Evolutionary conservation across 2,113 vertebrate species (phyloP).

Genomic region (Cathartes aura): DNA sequence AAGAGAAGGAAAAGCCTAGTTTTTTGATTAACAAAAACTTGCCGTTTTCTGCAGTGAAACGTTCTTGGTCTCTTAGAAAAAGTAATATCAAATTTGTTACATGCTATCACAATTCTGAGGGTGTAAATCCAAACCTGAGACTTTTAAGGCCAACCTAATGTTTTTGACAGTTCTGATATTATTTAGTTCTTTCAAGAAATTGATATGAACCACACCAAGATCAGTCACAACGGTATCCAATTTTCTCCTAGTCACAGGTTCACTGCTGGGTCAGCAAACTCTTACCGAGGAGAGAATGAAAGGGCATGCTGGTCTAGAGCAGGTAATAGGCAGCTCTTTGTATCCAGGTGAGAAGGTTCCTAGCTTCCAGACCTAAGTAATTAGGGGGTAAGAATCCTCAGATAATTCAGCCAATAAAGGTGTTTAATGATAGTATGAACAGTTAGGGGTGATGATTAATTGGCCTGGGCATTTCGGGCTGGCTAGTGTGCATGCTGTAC

Average conservation of each 20-base stretch:
- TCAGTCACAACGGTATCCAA: constrained; percentile 79
- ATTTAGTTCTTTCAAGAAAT: constrained; percentile 75
- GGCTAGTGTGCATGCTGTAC: constrained; percentile 79
- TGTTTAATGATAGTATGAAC: constrained; percentile 87
- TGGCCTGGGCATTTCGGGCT: constrained; percentile 84
- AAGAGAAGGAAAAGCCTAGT: background rate
- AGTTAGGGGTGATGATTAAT: constrained; percentile 90
- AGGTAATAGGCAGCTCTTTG: constrained; percentile 82
- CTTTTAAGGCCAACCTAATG: constrained; percentile 70
- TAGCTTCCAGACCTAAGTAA: constrained; percentile 82
- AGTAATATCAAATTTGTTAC: background rate
- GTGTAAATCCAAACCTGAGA: constrained; percentile 56
- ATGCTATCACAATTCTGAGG: background rate
- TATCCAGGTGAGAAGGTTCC: constrained; percentile 84
- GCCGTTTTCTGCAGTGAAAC: background rate
- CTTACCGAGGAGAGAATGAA: constrained; percentile 73
- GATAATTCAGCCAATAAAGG: constrained; percentile 87
- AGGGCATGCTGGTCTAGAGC: constrained; percentile 68
- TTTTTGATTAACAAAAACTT: constrained; percentile 45
- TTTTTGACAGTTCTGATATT: constrained; percentile 71
- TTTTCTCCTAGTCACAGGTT: constrained; percentile 80
- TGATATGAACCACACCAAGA: constrained; percentile 74
- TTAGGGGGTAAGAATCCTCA: constrained; percentile 80
- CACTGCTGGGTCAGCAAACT: constrained; percentile 83
- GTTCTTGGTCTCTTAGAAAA: background rate